Conservation (phyloP, 1,140 invertebrate genomes). For the Berghia stephanieae region DNA sequence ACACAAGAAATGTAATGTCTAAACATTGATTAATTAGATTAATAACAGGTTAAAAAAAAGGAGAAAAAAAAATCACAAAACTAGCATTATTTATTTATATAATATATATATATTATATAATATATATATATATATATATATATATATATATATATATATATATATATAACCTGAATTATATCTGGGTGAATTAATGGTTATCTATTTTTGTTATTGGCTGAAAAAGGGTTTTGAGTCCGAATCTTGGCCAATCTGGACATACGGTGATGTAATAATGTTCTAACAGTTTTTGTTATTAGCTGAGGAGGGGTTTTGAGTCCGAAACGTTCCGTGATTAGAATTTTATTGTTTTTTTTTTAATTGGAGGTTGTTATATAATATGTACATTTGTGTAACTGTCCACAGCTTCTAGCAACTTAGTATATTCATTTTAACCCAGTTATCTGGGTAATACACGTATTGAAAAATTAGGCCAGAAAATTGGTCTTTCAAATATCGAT, state of each 20-base stretch:
- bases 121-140: not conserved
- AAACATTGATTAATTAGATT: too few species aligned
- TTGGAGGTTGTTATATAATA: not conserved
- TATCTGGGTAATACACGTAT: too few species aligned
- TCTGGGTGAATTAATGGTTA: not conserved
- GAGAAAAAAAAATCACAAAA: too few species aligned
- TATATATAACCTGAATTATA: not conserved
- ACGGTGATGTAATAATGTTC: not conserved
- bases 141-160: not conserved
- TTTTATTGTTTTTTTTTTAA: not conserved
- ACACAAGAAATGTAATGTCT: too few species aligned
- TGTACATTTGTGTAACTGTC: too few species aligned
- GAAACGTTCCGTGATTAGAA: not conserved
- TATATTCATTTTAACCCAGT: too few species aligned
- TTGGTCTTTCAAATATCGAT: too few species aligned
- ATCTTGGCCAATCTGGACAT: not conserved
- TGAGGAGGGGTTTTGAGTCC: not conserved
- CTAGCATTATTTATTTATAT: conserved; percentile 3
- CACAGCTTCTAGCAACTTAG: too few species aligned
- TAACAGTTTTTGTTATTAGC: not conserved
- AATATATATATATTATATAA: conserved; percentile 4
- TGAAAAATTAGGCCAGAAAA: too few species aligned
- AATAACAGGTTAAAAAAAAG: too few species aligned
- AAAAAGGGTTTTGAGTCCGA: not conserved
- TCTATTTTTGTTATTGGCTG: not conserved